Evolutionary conservation across 2,797 vertebrate genomes (phyloP).

Genomic region (Cyclura pinguis): DNA sequence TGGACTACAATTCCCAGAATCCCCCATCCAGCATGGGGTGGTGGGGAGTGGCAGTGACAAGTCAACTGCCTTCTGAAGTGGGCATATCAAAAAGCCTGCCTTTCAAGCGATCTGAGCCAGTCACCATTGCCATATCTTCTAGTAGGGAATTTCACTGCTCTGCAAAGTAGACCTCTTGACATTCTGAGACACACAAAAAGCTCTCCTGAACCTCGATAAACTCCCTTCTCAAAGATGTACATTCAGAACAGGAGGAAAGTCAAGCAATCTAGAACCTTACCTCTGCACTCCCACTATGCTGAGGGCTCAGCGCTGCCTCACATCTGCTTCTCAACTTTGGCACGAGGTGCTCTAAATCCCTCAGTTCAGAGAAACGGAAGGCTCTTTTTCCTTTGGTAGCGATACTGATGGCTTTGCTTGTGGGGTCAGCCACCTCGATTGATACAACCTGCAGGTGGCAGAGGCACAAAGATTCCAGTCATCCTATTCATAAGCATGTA

Average conservation of each 20-base stretch:
- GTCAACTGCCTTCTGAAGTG: neutral
- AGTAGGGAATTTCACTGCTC: neutral
- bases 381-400: constrained; percentile 91
- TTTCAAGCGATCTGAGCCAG: neutral
- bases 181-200: neutral
- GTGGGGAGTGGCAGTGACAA: too few relatives aligned
- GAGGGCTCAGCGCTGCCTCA: constrained; percentile 83
- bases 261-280: constrained; percentile 71
- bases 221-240: neutral
- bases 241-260: neutral
- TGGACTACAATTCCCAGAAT: too few relatives aligned
- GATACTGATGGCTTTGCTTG: constrained; percentile 86
- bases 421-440: constrained; percentile 86
- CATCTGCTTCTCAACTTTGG: constrained; percentile 85
- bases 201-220: neutral
- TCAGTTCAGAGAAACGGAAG: constrained; percentile 92
- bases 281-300: constrained; percentile 82
- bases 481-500: neutral
- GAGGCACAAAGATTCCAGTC: constrained; percentile 26
- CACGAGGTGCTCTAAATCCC: constrained; percentile 89
- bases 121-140: neutral
- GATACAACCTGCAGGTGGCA: constrained; percentile 83
- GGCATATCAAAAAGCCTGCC: neutral
- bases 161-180: neutral
- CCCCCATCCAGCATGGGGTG: too few relatives aligned